These are phyloP conservation scores for Tethea ocularis DNA, from an alignment of 2,888 invertebrate species.

Conservation along the genomic window DNA sequence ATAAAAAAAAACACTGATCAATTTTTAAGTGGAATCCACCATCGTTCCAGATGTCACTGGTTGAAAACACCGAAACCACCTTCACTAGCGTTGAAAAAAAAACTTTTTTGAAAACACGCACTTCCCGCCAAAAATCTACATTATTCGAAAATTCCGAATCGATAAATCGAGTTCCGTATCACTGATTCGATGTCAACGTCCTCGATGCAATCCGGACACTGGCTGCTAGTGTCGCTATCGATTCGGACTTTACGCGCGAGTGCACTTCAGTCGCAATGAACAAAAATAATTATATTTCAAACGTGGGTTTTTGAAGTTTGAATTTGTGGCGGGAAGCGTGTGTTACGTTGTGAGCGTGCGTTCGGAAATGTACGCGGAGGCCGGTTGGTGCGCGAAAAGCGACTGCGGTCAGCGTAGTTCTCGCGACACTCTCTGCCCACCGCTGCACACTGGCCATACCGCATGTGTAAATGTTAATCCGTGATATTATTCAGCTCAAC, in stretches of 20 bases:
- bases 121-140: conserved; percentile 68
- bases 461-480: conserved; percentile 73
- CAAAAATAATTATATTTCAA: conserved; percentile 58
- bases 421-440: conserved; percentile 68
- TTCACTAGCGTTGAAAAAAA: conserved; percentile 60
- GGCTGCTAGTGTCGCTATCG: conserved; percentile 61
- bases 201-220: conserved; percentile 73
- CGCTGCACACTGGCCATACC: conserved; percentile 38
- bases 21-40: conserved; percentile 75
- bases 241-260: conserved; percentile 68
- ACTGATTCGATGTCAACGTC: conserved; percentile 71
- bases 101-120: conserved; percentile 58
- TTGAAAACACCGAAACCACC: conserved; percentile 70
- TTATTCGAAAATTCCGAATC: conserved; percentile 60
- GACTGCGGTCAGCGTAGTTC: conserved; percentile 70
- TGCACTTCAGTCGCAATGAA: conserved; percentile 69
- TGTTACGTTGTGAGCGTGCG: conserved; percentile 74
- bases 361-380: conserved; percentile 67
- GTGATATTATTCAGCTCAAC: conserved; percentile 59
- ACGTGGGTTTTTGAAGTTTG: conserved; percentile 59
- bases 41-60: conserved; percentile 72
- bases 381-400: conserved; percentile 72
- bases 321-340: conserved; percentile 76
- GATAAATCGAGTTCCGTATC: conserved; percentile 52
- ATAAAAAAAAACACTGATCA: conserved; percentile 61